Conservation (phyloP, 2,797 vertebrate genomes). For the Coilia nasus region DNA sequence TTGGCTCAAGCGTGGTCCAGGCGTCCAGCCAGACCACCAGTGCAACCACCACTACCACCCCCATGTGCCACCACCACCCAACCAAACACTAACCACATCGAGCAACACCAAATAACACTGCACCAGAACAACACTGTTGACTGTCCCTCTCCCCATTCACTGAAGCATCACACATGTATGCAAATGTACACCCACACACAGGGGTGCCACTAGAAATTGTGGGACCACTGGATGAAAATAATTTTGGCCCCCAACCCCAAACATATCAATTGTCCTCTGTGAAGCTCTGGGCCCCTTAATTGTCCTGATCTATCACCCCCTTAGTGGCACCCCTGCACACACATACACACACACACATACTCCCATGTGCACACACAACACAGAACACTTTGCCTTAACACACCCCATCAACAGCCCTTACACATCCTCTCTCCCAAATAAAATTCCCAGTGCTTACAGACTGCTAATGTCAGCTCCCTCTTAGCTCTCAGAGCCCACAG, state of each 20-base stretch:
- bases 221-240: no score
- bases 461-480: background rate
- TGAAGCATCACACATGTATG: no score
- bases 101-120: background rate
- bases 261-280: no score
- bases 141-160: no score
- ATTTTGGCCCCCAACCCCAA: no score
- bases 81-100: background rate
- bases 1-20: slow-evolving; percentile 19
- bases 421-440: background rate
- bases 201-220: no score
- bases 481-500: background rate
- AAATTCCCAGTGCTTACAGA: background rate
- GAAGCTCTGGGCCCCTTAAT: no score
- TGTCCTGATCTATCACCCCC: no score
- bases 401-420: background rate
- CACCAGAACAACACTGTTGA: background rate
- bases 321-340: no score
- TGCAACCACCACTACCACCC: slow-evolving; percentile 34
- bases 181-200: no score
- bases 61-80: no score
- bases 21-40: slow-evolving; percentile 30
- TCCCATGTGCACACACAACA: background rate
- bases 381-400: background rate
- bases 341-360: no score